Base-by-base conservation (phyloP, 2,888 invertebrate species). In the Hoplodrina ambigua region DNA sequence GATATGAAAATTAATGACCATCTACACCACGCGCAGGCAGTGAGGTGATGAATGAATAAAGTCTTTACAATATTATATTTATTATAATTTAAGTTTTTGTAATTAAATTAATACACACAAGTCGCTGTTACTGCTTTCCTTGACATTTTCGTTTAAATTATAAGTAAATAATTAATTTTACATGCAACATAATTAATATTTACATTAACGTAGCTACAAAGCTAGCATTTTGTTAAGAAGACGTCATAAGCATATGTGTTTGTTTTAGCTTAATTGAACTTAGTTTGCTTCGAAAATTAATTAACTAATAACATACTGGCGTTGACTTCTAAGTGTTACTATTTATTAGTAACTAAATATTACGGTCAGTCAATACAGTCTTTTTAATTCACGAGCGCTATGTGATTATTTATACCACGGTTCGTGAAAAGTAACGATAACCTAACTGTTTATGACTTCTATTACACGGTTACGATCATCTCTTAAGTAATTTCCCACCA, bases 271-370 rank as follows among this genome's bases (percentile, higher is more conserved):
- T 13, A 17, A 41, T 55, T 68, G 17, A 17, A 37, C 55, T 55
- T 49, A 15, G 52, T 52, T 13, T 67, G 10, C 11, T n/a, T 54
- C 15, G 11, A 44, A n/a, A 65, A 33, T 65, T n/a, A 20, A 66
- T 25, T 4, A 33, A 66, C 19, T 7, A 33, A 58, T 33, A 46
- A 67, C 20, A 37, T 7, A 5, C 3, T 66, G 13, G 41, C 13
- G 44, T 52, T 11, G 25, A n/a, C n/a, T 41, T 50, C 15, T 37
- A 13, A 11, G 41, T 13, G 41, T 13, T 46, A 17, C 17, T 17
- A 17, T 15, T 15, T 46, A 10, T 46, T 46, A 17, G 46, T 46
- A 10, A n/a, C n/a, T n/a, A n/a, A n/a, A n/a, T n/a, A n/a, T n/a
- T n/a, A n/a, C n/a, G n/a, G n/a, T n/a, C n/a, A n/a, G n/a, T n/a